A percentile compares a stretch with the other conserved stretches of the same genome.
These are phyloP conservation scores for Pygocentrus nattereri DNA, from an alignment of 2,797 vertebrate genomes.

Conservation along the genomic window DNA sequence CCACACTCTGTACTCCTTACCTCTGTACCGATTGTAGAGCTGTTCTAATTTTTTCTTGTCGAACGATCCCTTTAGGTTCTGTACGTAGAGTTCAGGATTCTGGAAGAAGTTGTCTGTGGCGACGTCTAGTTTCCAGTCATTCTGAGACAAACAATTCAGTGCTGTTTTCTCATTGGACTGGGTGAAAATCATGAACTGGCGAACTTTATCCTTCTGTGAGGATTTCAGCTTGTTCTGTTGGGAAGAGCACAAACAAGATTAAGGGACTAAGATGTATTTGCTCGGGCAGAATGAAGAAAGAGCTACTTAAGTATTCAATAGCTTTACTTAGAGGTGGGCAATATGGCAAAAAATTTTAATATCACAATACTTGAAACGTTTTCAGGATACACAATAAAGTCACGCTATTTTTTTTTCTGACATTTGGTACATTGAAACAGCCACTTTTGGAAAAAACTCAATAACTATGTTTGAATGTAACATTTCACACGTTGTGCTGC, in stretches of 20 bases:
- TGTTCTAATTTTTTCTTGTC: constrained; percentile 97
- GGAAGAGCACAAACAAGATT: neutral
- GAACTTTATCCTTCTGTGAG: constrained; percentile 99
- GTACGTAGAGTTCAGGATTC: constrained; percentile 96
- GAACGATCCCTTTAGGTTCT: constrained; percentile 91
- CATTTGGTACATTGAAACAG: no score
- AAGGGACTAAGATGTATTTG: neutral
- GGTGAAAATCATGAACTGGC: constrained; percentile 99
- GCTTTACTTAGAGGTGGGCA: neutral
- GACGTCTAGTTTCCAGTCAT: constrained; percentile 99
- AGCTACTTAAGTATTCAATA: neutral
- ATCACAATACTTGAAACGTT: no score
- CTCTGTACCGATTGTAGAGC: constrained; percentile 97
- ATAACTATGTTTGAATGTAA: no score
- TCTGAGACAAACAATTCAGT: constrained; percentile 94
- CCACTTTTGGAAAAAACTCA: no score
- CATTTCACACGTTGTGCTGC: no score
- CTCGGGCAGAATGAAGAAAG: neutral
- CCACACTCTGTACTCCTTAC: constrained; percentile 67
- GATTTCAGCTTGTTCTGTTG: constrained; percentile 99
- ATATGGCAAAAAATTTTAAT: no score
- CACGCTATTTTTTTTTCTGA: no score
- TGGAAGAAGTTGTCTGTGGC: constrained; percentile 99
- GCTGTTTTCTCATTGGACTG: constrained; percentile 98
- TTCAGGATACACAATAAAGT: no score